Conservation (phyloP, 2,113 vertebrate species). For the Centropus bengalensis region DNA sequence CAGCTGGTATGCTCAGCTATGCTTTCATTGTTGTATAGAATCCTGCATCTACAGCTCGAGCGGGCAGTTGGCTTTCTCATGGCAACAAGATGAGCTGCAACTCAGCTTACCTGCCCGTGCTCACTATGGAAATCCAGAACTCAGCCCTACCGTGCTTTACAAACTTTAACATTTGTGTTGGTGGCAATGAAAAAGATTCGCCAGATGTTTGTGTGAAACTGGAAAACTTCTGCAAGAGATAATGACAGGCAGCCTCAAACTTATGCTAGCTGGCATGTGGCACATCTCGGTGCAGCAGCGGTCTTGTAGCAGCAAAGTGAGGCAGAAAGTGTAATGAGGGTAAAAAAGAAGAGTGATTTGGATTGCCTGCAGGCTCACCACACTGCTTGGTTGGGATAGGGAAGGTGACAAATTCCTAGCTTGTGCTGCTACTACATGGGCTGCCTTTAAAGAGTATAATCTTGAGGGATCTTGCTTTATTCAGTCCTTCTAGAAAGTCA, state of each 20-base stretch:
- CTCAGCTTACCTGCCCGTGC: neutral
- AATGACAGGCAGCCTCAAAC: neutral
- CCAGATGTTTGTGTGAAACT: neutral
- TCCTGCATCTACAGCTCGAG: neutral
- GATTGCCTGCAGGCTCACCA: neutral
- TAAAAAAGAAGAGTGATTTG: neutral
- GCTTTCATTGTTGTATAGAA: neutral
- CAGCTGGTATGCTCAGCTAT: neutral
- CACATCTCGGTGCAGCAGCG: neutral
- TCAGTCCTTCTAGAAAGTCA: neutral
- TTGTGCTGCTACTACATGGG: neutral
- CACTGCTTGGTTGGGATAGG: fast-evolving
- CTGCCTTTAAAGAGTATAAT: neutral
- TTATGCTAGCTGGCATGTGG: neutral
- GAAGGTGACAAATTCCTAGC: neutral
- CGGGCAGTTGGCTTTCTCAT: neutral
- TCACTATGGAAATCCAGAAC: neutral
- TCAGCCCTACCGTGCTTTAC: neutral
- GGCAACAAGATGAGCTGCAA: neutral
- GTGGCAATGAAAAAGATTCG: neutral
- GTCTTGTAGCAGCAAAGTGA: neutral
- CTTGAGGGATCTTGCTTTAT: neutral
- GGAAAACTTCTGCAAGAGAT: neutral
- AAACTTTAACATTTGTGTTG: neutral
- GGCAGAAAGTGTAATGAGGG: neutral